Base-by-base conservation (phyloP, 2,113 vertebrate genomes). In the Gymnorhina tibicen region DNA sequence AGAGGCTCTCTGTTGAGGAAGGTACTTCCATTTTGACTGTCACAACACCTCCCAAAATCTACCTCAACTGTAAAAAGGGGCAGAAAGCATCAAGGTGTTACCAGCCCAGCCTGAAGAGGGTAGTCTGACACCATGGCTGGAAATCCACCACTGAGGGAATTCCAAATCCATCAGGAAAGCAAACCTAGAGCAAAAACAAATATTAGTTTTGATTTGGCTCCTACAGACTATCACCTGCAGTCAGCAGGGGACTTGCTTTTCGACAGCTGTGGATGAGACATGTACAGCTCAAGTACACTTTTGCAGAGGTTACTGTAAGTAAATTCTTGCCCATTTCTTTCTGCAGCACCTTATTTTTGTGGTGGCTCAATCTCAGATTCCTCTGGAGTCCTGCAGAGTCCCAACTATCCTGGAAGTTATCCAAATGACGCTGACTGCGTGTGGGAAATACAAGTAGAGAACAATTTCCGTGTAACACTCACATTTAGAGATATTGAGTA, bases 371-470 rank as follows among this genome's bases (percentile, higher is more conserved):
- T 98, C 72, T 85, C 95, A 28, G 39, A 94, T 28, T 16, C 85
- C 9, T 97, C 97, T 27, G 98, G 98, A 60, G 8, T 16, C 3
- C 67, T 98, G 44, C 86, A 95, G 68, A 98, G 97, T 72, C 98
- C 98, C 0, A 85, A 62, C 87, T 98, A 98, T 63, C 98, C 98
- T 24, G 52, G 30, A 39, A 89, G 11, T 67, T 98, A 98, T 47
- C 97, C 97, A 18, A 97, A 97, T 44, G 59, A 97, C 0, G 95
- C 73, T 55, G 85, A 86, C 22, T 98, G 98, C 1, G 10, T 96
- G 69, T 98, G 98, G 98, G 91, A 98, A 90, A 98, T 98, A 63
- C 83, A 97, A 82, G 98, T 97, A 3, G 47, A 46, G 41, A 98
- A 87, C 87, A 97, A 98, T 75, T 92, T 96, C 87, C 95, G 32